These are phyloP conservation scores for Heliconius cydno DNA, from an alignment of 2,888 invertebrate genomes.

Conservation along the genomic window DNA sequence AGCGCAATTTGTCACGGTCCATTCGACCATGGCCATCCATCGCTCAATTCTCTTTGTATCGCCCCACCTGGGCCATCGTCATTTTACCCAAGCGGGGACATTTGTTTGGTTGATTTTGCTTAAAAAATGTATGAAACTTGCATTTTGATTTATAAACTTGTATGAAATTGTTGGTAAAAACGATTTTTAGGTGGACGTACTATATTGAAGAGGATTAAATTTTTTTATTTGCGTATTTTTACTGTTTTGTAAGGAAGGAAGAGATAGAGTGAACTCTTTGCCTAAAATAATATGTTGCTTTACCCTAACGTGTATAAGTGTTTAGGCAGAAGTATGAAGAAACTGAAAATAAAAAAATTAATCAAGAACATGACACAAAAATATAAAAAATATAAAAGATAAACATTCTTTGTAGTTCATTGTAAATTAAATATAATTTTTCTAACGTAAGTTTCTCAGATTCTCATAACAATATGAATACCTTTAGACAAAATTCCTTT, in stretches of 20 bases:
- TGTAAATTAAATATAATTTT: constrained; percentile 1
- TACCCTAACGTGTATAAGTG: no score
- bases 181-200: no score
- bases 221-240: no score
- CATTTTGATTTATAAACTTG: constrained; percentile 3
- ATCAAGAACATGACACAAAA: not conserved
- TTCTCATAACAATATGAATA: constrained; percentile 1
- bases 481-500: constrained; percentile 12
- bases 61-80: constrained; percentile 43
- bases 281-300: no score
- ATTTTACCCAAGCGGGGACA: constrained; percentile 32
- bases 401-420: not conserved
- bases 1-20: constrained; percentile 45
- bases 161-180: not conserved
- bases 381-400: no score
- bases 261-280: no score
- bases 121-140: constrained; percentile 14
- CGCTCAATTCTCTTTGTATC: constrained; percentile 44
- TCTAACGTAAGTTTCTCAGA: not conserved
- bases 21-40: constrained; percentile 44
- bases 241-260: no score
- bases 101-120: constrained; percentile 31
- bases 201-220: no score
- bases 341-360: not conserved
- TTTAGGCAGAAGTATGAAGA: no score